A percentile compares a stretch with the other conserved stretches of the same genome.
Evolutionary conservation across 2,888 invertebrate genomes (phyloP).

Genomic region (Eumerus sabulonum): DNA sequence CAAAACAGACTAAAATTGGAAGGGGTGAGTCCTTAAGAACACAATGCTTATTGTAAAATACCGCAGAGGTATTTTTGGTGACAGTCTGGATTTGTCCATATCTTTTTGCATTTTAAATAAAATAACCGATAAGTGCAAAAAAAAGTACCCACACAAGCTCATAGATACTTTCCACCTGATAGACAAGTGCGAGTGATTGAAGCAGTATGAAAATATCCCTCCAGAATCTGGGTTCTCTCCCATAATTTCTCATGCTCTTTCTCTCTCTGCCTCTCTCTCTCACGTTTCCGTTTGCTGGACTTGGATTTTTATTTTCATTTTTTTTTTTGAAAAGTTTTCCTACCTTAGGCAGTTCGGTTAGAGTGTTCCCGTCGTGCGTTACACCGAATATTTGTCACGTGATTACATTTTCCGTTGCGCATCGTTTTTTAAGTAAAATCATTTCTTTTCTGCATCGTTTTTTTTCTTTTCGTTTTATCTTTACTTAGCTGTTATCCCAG

Average conservation of each 20-base stretch:
- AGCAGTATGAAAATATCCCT: conserved; percentile 18
- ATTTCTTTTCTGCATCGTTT: conserved; percentile 16
- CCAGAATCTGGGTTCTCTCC: conserved; percentile 17
- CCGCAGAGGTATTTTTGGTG: no score
- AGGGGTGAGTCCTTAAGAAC: no score
- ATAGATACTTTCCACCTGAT: conserved; percentile 40
- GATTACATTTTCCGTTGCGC: conserved; percentile 65
- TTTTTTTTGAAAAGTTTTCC: conserved; percentile 38
- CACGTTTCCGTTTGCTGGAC: no score
- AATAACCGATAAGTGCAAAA: no score
- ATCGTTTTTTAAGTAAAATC: conserved; percentile 63
- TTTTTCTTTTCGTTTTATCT: background rate
- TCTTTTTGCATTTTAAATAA: no score
- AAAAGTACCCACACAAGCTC: conserved; percentile 36
- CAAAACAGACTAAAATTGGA: no score
- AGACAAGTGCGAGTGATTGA: conserved; percentile 3
- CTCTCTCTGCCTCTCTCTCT: no score
- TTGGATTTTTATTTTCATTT: background rate
- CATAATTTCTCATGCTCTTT: no score
- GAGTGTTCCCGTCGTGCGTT: conserved; percentile 66
- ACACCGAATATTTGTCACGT: conserved; percentile 54
- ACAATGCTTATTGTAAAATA: no score
- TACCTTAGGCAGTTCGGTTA: conserved; percentile 60
- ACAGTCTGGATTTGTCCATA: no score
- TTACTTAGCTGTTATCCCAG: no score